phyloP scores from a whole-genome alignment of 2,113 vertebrate species.

The Taxidea taxus region DNA sequence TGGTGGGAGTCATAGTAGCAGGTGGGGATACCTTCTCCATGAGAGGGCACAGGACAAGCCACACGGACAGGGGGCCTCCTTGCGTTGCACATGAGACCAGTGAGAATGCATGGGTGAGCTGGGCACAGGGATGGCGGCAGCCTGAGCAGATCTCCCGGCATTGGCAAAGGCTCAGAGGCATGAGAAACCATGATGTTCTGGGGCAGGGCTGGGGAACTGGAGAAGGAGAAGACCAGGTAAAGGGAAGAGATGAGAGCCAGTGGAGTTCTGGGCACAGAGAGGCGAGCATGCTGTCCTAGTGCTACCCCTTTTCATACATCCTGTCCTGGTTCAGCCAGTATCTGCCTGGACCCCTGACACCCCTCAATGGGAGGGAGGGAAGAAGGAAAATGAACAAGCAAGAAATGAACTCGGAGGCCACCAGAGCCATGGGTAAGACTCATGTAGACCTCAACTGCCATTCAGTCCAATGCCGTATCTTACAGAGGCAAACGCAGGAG shows the following conservation, averaged over 20 bases:
- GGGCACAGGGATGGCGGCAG: too few relatives aligned
- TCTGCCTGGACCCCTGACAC: fast-evolving
- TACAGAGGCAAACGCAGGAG: not conserved
- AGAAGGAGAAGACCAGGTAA: not conserved
- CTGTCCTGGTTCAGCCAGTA: too few relatives aligned
- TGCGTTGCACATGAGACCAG: not conserved
- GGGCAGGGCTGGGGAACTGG: not conserved
- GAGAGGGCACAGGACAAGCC: not conserved
- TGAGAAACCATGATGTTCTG: not conserved
- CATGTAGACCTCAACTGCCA: not conserved
- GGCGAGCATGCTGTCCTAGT: not conserved
- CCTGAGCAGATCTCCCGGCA: not conserved
- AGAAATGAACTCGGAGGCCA: not conserved
- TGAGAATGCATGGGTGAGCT: not conserved
- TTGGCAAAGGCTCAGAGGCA: not conserved
- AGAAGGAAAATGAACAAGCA: not conserved
- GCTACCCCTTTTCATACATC: not conserved
- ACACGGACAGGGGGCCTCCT: too few relatives aligned
- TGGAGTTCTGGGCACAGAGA: not conserved
- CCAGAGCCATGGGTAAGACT: not conserved
- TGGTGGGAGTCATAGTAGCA: not conserved
- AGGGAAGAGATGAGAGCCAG: not conserved
- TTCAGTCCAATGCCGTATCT: not conserved
- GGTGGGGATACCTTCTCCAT: not conserved
- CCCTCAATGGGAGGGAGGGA: not conserved